phyloP scores from a whole-genome alignment of 2,113 vertebrate genomes.

The Rousettus leschenaultii region DNA sequence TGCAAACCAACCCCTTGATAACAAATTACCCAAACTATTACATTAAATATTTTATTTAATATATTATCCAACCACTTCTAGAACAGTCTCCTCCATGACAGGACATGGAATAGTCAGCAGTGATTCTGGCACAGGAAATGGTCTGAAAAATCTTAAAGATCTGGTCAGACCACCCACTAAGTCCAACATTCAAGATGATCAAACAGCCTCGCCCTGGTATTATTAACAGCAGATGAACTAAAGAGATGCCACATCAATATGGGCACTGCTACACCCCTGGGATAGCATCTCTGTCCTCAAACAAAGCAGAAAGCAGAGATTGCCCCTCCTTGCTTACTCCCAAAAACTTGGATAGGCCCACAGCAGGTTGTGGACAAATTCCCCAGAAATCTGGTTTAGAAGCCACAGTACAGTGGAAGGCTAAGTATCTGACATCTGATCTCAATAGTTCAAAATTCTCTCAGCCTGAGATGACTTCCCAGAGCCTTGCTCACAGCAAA shows the following conservation, averaged over 20 bases:
- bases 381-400: background rate
- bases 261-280: background rate
- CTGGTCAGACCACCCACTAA: conserved; percentile 22
- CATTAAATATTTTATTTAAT: conserved; percentile 58
- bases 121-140: conserved; percentile 41
- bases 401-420: background rate
- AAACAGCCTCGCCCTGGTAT: background rate
- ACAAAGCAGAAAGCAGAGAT: background rate
- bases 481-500: conserved; percentile 28
- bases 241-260: background rate
- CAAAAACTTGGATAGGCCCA: background rate
- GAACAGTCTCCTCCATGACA: background rate
- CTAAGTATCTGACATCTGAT: background rate
- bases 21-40: conserved; percentile 51
- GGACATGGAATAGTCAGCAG: background rate
- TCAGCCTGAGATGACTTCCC: background rate
- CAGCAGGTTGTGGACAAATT: background rate
- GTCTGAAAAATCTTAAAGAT: conserved; percentile 38
- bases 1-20: conserved; percentile 6
- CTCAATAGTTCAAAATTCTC: background rate
- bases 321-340: background rate
- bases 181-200: conserved; percentile 19
- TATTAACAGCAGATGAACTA: background rate
- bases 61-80: conserved; percentile 43
- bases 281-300: conserved; percentile 8